phyloP scores from a whole-genome alignment of 2,113 vertebrate genomes.

The Tupaia chinensis region DNA sequence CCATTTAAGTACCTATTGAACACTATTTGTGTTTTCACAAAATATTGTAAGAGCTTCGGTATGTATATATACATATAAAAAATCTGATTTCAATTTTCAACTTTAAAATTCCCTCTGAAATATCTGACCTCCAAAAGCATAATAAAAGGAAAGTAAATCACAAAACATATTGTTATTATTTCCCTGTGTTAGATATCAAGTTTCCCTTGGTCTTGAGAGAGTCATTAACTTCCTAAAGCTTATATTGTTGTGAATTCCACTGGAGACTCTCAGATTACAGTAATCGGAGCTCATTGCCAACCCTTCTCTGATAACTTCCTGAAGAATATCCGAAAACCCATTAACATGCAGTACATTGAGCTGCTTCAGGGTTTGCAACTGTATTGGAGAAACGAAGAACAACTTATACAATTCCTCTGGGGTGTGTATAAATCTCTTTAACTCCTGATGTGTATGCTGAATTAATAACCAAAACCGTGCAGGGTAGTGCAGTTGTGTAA shows the following conservation, averaged over 20 bases:
- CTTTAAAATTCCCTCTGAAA: constrained; percentile 64
- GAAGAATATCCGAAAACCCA: constrained; percentile 64
- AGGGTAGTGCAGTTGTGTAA: constrained; percentile 17
- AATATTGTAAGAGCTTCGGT: not conserved
- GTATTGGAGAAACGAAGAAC: constrained; percentile 66
- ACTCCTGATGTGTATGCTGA: constrained; percentile 37
- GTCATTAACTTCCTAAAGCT: constrained; percentile 64
- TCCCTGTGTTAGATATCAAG: constrained; percentile 49
- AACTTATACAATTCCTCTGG: constrained; percentile 48
- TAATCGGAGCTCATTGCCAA: constrained; percentile 55
- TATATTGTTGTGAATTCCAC: constrained; percentile 47
- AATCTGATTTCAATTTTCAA: constrained; percentile 36
- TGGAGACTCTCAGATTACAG: constrained; percentile 62
- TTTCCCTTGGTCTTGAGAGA: constrained; percentile 65
- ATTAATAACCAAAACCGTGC: constrained; percentile 63
- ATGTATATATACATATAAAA: no score
- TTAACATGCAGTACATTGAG: constrained; percentile 61
- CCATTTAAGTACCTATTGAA: not conserved
- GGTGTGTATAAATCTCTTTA: constrained; percentile 61
- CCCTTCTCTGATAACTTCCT: constrained; percentile 46
- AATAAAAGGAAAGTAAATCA: constrained; percentile 50
- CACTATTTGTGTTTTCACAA: not conserved
- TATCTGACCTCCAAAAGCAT: constrained; percentile 59
- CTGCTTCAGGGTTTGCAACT: constrained; percentile 56
- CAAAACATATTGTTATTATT: constrained; percentile 50